Evolutionary conservation across 2,797 vertebrate genomes (phyloP).

Genomic region (Leucoraja ocellata): DNA sequence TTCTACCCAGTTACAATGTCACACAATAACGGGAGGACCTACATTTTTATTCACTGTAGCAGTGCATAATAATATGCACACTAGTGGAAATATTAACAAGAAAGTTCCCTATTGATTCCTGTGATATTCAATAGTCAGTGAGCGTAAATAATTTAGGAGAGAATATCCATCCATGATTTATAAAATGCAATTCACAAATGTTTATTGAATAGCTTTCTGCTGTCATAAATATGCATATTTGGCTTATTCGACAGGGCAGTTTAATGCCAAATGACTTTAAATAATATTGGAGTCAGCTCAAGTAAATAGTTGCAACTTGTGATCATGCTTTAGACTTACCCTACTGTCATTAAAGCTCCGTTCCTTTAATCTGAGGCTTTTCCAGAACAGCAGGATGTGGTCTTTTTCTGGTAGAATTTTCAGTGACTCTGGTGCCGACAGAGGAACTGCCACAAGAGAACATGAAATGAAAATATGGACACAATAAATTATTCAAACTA

Average conservation of each 20-base stretch:
- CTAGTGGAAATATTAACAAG: background rate
- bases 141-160: background rate
- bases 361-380: conserved; percentile 84
- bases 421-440: conserved; percentile 83
- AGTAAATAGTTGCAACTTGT: background rate
- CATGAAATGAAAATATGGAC: conserved; percentile 27
- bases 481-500: conserved; percentile 37
- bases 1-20: background rate
- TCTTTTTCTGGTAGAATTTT: conserved; percentile 87
- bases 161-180: background rate
- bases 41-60: background rate
- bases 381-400: conserved; percentile 88
- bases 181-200: background rate
- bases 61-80: background rate
- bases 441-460: conserved; percentile 61
- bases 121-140: background rate
- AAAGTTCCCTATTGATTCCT: background rate
- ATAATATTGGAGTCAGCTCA: background rate
- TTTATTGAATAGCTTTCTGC: background rate
- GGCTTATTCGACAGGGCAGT: background rate
- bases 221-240: background rate
- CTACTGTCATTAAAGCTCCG: conserved; percentile 83
- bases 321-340: conserved; percentile 59
- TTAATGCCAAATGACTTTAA: background rate
- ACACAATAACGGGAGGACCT: background rate